Percentiles rank a stretch among this genome's conserved stretches.
phyloP scores from a whole-genome alignment of 2,888 invertebrate species.

The Lasioglossum marginatum region DNA sequence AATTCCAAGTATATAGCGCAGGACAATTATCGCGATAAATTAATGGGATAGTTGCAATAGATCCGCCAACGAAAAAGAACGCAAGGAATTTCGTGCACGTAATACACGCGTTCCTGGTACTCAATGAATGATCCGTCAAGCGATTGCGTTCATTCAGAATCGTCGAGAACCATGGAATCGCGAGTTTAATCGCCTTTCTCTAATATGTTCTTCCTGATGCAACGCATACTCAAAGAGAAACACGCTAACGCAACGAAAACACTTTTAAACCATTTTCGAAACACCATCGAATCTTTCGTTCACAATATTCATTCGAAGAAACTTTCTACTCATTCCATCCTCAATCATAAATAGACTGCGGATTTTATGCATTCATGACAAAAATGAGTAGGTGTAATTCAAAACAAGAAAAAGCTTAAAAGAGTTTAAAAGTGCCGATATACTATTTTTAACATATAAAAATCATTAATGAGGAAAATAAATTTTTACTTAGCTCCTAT shows the following conservation, averaged over 20 bases:
- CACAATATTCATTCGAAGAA: background rate
- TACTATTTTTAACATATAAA: too few relatives aligned
- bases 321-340: background rate
- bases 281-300: background rate
- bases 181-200: conserved; percentile 6
- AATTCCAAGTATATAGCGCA: conserved; percentile 22
- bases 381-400: too few relatives aligned
- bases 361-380: too few relatives aligned
- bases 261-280: background rate
- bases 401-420: too few relatives aligned
- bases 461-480: too few relatives aligned
- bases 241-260: background rate
- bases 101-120: conserved; percentile 35
- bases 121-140: conserved; percentile 40
- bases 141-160: conserved; percentile 31
- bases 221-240: background rate
- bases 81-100: conserved; percentile 48
- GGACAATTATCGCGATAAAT: conserved; percentile 36
- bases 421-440: too few relatives aligned
- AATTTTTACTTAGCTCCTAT: too few relatives aligned
- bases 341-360: background rate
- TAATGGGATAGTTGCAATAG: conserved; percentile 54
- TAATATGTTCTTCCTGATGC: background rate
- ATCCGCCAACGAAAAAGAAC: conserved; percentile 29
- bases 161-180: background rate